Conservation (phyloP, 2,797 vertebrate genomes). For the Petrocephalus schoutedeni region DNA sequence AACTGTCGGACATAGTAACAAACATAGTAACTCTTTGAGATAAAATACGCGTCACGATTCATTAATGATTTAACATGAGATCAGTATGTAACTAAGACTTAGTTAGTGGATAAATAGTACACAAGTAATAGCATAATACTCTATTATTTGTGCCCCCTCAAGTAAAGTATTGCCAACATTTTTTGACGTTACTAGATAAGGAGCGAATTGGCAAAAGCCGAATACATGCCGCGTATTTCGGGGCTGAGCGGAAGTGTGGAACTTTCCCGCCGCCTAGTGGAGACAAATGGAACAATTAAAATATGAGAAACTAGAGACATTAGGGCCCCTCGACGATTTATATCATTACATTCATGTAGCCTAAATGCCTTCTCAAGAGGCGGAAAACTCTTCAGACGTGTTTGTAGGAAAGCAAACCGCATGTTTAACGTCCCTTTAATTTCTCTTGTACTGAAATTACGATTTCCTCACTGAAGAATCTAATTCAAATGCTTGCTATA, state of each 20-base stretch:
- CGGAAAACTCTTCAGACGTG: not conserved
- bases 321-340: not conserved
- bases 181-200: too few species aligned
- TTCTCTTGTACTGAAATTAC: not conserved
- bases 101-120: too few species aligned
- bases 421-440: not conserved
- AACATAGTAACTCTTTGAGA: too few species aligned
- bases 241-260: not conserved
- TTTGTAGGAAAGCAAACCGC: not conserved
- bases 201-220: not conserved
- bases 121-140: too few species aligned
- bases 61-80: too few species aligned
- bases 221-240: not conserved
- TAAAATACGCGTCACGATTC: too few species aligned
- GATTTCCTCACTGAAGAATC: not conserved
- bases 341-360: not conserved
- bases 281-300: not conserved
- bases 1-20: too few species aligned
- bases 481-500: not conserved
- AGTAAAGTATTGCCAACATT: too few species aligned
- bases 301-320: not conserved
- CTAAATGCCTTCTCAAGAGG: not conserved
- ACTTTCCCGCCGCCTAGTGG: conserved; percentile 16
- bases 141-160: too few species aligned
- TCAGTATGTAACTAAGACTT: too few species aligned